Base-by-base conservation (phyloP, 2,888 invertebrate genomes). In the Penaeus monodon region DNA sequence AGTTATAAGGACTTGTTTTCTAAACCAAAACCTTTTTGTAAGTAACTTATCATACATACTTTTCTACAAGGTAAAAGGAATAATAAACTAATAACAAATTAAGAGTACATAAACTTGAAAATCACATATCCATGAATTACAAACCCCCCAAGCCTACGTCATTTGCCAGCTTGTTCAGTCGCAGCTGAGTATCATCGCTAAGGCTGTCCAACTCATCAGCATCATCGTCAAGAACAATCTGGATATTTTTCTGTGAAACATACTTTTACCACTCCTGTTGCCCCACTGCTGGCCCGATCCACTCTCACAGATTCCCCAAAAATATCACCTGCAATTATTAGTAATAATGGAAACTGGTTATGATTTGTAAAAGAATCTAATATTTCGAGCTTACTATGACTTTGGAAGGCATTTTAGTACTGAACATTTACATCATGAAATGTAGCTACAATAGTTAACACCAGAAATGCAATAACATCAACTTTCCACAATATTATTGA, bases 131-230 rank as follows among this genome's bases (percentile, higher is more conserved):
- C 57, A 33, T 20, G 3, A 27, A 70, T 14, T 70, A 22, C 22
- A 17, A 22, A 22, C 0, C 20, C 4, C 14, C 24, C 70, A 29
- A 70, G 33, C 90, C 93, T 24, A 93, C 92, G 91, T 93, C 93
- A 91, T 93, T 93, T 66, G 93, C 92, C 24, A 93, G 91, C 90
- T 93, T 93, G 27, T 92, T 91, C 64, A 93, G 89, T 83, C 92
- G 92, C 86, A 92, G 92, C 64, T 90, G 88, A 0, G 89, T 91
- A 38, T 90, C 90, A 82, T 93, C 92, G 86, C 92, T 91, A 77
- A 92, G 91, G 24, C 38, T n/a, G 77, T 90, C 90, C 74, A 92
- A 86, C 77, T 92, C 91, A 79, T 93, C 92, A 24, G 92, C 91
- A 38, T 91, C 91, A 49, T 92, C 92, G 89, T 93, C 93, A 91